phyloP scores from a whole-genome alignment of 2,797 vertebrate species.

The Megaceryle alcyon region DNA sequence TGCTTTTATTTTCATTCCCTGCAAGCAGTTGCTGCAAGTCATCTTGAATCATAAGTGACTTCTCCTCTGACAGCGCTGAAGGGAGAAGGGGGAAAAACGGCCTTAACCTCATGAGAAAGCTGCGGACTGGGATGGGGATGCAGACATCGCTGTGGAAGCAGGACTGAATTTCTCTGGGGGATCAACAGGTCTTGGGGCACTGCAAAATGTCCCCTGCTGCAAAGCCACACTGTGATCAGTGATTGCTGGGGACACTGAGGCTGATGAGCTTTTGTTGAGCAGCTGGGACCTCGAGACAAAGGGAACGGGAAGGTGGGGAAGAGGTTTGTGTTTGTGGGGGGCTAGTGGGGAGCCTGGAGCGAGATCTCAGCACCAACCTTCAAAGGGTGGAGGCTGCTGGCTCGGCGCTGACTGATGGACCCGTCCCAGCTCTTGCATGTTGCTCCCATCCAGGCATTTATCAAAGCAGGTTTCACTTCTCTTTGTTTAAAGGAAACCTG shows the following conservation, averaged over 20 bases:
- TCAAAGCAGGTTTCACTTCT: constrained; percentile 24
- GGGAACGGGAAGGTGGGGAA: not conserved
- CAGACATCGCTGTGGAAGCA: rapidly evolving
- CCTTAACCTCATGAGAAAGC: not conserved
- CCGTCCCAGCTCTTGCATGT: not conserved
- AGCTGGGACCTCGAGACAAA: not conserved
- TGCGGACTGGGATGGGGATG: not conserved
- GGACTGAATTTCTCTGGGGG: not conserved
- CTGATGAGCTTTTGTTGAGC: rapidly evolving
- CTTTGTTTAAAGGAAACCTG: not conserved
- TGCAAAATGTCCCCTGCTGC: not conserved
- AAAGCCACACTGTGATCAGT: not conserved
- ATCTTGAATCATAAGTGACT: not conserved
- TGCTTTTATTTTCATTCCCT: not conserved
- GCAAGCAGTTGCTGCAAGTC: not conserved
- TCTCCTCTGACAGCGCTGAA: not conserved
- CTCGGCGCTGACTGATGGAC: not conserved
- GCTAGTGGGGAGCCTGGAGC: not conserved
- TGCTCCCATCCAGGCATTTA: not conserved
- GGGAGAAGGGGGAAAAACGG: not conserved
- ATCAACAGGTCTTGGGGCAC: not conserved
- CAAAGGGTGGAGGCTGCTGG: not conserved
- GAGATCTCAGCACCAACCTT: not conserved
- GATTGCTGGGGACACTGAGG: rapidly evolving
- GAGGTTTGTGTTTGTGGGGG: not conserved